These are phyloP conservation scores for Labeo catla DNA, from an alignment of 2,113 vertebrate genomes.

Conservation along the genomic window DNA sequence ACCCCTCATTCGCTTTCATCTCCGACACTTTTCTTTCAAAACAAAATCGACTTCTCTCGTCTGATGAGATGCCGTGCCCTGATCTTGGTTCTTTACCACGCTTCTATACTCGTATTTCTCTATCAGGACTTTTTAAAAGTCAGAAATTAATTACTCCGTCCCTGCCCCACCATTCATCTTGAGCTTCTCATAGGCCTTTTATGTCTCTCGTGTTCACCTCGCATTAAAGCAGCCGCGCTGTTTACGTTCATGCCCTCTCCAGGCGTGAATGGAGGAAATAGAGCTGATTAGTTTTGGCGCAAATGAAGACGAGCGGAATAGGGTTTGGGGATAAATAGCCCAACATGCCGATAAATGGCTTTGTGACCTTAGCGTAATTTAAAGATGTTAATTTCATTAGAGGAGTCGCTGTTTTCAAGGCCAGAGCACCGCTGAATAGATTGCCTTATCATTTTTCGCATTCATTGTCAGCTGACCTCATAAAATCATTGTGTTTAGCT, in stretches of 20 bases:
- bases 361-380: background rate
- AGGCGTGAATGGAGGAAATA: background rate
- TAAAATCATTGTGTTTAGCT: slow-evolving; percentile 47
- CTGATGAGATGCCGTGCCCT: background rate
- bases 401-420: slow-evolving; percentile 46
- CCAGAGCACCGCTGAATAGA: slow-evolving; percentile 45
- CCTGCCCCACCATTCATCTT: background rate
- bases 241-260: background rate
- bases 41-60: background rate
- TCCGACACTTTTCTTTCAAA: background rate
- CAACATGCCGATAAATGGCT: background rate
- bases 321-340: background rate
- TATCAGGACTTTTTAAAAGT: background rate
- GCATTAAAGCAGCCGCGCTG: background rate
- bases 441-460: slow-evolving; percentile 55
- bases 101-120: background rate
- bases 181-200: background rate
- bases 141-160: background rate
- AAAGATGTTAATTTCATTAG: slow-evolving; percentile 53
- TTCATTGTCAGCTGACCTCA: slow-evolving; percentile 52
- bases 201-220: background rate
- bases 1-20: background rate
- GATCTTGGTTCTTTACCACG: background rate
- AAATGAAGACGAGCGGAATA: background rate
- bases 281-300: slow-evolving; percentile 16